A percentile compares a stretch with the other conserved stretches of the same genome.
Conservation (phyloP, 2,113 vertebrate genomes). For the Oreocharis arfaki region DNA sequence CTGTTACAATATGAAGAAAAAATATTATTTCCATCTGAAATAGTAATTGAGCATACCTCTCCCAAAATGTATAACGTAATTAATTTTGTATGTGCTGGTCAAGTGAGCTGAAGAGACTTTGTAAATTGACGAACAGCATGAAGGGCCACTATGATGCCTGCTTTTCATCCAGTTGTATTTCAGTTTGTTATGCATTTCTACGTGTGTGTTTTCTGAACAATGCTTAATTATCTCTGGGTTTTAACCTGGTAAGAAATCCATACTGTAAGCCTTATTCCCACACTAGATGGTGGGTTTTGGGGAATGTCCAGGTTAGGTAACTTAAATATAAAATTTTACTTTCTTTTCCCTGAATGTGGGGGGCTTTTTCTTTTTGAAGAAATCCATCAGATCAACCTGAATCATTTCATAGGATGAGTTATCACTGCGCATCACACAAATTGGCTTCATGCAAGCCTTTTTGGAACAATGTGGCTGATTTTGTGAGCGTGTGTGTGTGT, state of each 20-base stretch:
- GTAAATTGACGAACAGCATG: not conserved
- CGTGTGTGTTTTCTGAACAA: not conserved
- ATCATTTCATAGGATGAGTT: not conserved
- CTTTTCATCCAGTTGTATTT: not conserved
- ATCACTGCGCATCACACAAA: slow-evolving; percentile 1
- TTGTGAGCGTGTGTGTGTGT: not conserved
- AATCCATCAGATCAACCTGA: not conserved
- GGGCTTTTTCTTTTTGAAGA: not conserved
- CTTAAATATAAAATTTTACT: not conserved
- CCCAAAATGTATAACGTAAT: not conserved
- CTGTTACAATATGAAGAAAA: not conserved
- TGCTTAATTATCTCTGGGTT: not conserved
- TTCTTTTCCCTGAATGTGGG: not conserved
- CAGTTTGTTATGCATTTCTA: not conserved
- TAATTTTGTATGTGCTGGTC: not conserved
- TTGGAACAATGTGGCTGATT: not conserved
- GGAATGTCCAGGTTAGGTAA: not conserved
- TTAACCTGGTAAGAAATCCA: not conserved
- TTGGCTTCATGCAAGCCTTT: not conserved
- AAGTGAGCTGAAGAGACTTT: not conserved
- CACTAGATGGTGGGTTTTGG: not conserved
- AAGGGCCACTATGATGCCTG: not conserved
- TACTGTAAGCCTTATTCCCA: not conserved
- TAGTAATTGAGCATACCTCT: not conserved
- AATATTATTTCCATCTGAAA: not conserved